Base-by-base conservation (phyloP, 2,113 vertebrate genomes). In the Trichechus manatus region DNA sequence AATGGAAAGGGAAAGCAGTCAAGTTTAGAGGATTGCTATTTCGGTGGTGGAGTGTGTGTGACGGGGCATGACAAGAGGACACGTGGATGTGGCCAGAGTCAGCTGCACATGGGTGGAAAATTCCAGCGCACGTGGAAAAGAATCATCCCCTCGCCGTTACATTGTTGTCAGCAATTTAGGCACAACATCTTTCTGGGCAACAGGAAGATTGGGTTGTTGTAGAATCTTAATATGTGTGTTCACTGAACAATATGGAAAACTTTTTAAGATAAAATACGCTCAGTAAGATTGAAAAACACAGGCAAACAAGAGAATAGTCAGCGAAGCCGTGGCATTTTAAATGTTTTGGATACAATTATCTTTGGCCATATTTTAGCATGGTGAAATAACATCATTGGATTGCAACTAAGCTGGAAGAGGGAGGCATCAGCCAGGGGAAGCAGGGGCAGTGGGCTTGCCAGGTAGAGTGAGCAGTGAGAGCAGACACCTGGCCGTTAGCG, bases 101-200 rank as follows among this genome's bases (percentile, higher is more conserved):
- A 95, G 70, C 68, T 83, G 89, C 66, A 84, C 63, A 15, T 89
- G n/a, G 59, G 66, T 88, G 85, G 88, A 90, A 95, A 95, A 91
- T 91, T 89, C 90, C 78, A 93, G 92, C 80, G 20, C 9, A 82
- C 36, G 14, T 75, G 74, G 83, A 87, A 83, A 84, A 95, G 44
- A 88, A 59, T 94, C 85, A 59, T 47, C 80, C 39, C 47, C 85
- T 83, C 6, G 2, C 72, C 85, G 74, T 68, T 91, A 81, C 68
- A 47, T 22, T 88, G 81, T 81, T 94, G 86, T 86, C 61, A 83
- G 87, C 70, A 87, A 84, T 83, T 50, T 79, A 93, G 68, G 53
- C 64, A 87, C 79, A 66, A 90, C 75, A 29, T 88, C 61, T 91
- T 94, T 81, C 23, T 20, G 29, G 74, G 47, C 9, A 87, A 87